phyloP scores from a whole-genome alignment of 2,113 vertebrate genomes.

The Platysteira castanea region DNA sequence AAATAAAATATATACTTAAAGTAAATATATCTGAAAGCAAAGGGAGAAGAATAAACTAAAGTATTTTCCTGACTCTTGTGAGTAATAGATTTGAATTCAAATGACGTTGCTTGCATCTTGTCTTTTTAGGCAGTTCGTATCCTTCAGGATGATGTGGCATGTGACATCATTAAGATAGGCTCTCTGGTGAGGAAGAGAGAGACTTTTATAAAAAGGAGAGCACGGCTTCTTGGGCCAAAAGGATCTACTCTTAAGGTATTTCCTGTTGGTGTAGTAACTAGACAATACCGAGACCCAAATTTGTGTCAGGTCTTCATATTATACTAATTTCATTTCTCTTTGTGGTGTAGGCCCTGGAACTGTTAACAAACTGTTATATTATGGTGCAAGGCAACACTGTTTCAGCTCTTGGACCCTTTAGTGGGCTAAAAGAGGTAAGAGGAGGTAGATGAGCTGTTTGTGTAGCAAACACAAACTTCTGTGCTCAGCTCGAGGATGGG shows the following conservation, averaged over 20 bases:
- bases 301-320: neutral
- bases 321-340: neutral
- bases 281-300: neutral
- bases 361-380: constrained; percentile 94
- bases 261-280: neutral
- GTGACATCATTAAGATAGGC: constrained; percentile 97
- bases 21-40: neutral
- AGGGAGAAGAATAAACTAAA: neutral
- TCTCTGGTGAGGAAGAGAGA: constrained; percentile 91
- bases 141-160: constrained; percentile 90
- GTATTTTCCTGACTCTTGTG: neutral
- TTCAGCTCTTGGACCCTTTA: constrained; percentile 87
- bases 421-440: constrained; percentile 91
- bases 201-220: constrained; percentile 92
- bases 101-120: neutral
- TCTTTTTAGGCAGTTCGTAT: constrained; percentile 86
- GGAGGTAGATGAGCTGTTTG: neutral
- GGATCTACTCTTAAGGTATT: constrained; percentile 94
- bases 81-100: neutral
- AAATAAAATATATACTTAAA: neutral
- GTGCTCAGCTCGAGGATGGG: accelerated
- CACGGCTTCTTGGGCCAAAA: constrained; percentile 93
- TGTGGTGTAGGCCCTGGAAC: constrained; percentile 84
- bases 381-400: constrained; percentile 99
- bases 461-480: neutral